Evolutionary conservation across 2,797 vertebrate genomes (phyloP).

Genomic region (Eospalax fontanierii): DNA sequence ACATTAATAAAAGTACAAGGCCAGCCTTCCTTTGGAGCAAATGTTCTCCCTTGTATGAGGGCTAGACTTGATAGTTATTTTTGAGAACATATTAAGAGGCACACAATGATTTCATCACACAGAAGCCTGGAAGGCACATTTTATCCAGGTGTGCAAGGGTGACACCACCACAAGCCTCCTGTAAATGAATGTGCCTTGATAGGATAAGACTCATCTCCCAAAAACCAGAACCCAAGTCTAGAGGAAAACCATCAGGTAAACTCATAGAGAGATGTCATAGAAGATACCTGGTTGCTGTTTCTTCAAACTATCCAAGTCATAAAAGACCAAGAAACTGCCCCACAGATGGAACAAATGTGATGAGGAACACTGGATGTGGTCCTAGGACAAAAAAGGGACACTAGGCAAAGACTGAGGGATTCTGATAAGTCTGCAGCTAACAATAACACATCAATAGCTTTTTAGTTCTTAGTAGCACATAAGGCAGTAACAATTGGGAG

Average conservation of each 20-base stretch:
- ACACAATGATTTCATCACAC: no score
- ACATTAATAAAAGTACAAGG: not conserved
- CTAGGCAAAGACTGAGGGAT: not conserved
- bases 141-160: not conserved
- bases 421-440: not conserved
- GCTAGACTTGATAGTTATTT: not conserved
- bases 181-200: no score
- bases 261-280: not conserved
- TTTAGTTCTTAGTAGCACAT: not conserved
- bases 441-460: not conserved
- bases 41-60: rapidly evolving
- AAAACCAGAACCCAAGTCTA: not conserved
- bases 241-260: not conserved
- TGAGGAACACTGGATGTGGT: rapidly evolving
- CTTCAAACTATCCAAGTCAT: not conserved
- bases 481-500: not conserved
- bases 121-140: not conserved
- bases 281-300: not conserved
- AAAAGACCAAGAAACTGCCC: not conserved
- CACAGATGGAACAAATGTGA: no score
- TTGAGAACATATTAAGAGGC: not conserved
- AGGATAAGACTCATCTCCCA: not conserved
- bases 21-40: not conserved
- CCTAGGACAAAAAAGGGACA: not conserved
- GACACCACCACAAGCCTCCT: not conserved